Percentiles rank a stretch among this genome's conserved stretches.
Evolutionary conservation across 2,797 vertebrate species (phyloP).

Genomic region (Vipera latastei): DNA sequence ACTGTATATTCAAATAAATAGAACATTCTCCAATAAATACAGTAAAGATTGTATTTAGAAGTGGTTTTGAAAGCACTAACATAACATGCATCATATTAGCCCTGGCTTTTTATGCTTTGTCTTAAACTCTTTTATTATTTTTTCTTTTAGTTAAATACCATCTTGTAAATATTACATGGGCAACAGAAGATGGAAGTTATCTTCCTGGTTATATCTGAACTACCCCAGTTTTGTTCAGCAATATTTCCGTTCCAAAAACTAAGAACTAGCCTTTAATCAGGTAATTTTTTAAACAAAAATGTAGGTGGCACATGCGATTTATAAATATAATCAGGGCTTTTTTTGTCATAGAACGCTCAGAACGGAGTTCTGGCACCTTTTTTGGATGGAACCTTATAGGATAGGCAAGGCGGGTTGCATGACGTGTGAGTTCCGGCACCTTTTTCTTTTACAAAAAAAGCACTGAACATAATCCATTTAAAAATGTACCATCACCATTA

Average conservation of each 20-base stretch:
- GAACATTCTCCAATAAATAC: neutral
- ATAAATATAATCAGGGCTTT: neutral
- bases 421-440: too few species aligned
- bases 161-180: neutral
- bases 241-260: conserved; percentile 10
- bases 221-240: neutral
- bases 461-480: neutral
- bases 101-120: neutral
- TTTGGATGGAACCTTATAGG: too few species aligned
- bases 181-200: neutral
- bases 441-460: too few species aligned
- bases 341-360: too few species aligned
- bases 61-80: neutral
- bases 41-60: neutral
- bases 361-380: too few species aligned
- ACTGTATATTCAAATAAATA: neutral
- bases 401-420: too few species aligned
- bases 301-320: neutral
- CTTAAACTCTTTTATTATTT: neutral
- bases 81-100: neutral
- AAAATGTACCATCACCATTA: neutral
- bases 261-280: neutral
- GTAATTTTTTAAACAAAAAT: neutral
- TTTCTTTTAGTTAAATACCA: neutral
- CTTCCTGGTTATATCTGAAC: conserved; percentile 27